Conservation (phyloP, 2,113 vertebrate species). For the Prionailurus bengalensis region DNA sequence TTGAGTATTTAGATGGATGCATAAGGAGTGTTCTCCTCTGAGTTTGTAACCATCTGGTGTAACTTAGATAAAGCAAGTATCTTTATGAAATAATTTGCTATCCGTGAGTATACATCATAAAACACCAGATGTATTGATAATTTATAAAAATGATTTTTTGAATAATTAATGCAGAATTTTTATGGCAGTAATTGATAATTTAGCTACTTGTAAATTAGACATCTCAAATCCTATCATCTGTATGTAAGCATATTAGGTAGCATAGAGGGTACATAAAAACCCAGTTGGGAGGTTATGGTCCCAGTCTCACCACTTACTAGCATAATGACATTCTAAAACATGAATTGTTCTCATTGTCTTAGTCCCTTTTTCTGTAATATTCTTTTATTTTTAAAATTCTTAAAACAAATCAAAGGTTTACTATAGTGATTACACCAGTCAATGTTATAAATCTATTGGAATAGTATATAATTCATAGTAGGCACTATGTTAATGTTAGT, state of each 20-base stretch:
- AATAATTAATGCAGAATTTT: not conserved
- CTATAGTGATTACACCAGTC: not conserved
- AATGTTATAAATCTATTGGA: not conserved
- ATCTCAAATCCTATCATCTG: not conserved
- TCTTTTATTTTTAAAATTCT: not conserved
- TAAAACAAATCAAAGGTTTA: not conserved
- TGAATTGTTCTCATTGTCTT: not conserved
- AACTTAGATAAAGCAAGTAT: not conserved
- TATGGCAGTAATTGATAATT: not conserved
- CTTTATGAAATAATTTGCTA: not conserved
- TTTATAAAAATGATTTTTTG: not conserved
- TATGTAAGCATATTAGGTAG: not conserved
- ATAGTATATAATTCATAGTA: not conserved
- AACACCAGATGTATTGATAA: not conserved
- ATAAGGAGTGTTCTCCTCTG: not conserved
- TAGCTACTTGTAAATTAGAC: not conserved
- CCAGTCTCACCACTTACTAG: not conserved
- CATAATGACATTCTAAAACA: not conserved
- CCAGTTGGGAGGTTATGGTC: rapidly evolving
- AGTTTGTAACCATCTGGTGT: not conserved
- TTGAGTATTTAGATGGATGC: not conserved
- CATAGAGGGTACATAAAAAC: not conserved
- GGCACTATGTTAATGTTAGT: not conserved
- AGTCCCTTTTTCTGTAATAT: not conserved
- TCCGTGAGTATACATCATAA: not conserved